phyloP scores from a whole-genome alignment of 2,888 invertebrate genomes.

The Adelognathus sp. region DNA sequence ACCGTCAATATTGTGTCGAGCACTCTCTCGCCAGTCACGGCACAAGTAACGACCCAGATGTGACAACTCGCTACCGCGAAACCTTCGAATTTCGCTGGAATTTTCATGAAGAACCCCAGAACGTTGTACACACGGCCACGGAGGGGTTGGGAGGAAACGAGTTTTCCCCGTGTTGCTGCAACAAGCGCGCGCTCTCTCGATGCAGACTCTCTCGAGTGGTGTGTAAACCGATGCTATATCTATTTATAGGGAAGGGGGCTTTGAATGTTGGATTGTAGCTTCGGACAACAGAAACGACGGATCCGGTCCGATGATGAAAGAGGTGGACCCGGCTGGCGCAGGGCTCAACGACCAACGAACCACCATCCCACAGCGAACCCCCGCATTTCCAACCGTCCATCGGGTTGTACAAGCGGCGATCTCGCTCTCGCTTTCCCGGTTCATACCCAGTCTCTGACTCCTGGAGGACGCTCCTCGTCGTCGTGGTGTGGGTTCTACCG shows the following conservation, averaged over 20 bases:
- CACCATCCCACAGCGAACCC: slow-evolving; percentile 51
- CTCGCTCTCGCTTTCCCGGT: slow-evolving; percentile 62
- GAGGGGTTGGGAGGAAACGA: slow-evolving; percentile 39
- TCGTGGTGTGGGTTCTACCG: slow-evolving; percentile 59
- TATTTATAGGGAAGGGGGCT: slow-evolving; percentile 24
- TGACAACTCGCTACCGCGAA: slow-evolving; percentile 16
- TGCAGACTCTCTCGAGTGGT: slow-evolving; percentile 21
- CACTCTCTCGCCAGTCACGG: background rate
- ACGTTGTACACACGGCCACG: slow-evolving; percentile 1
- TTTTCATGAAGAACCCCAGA: too few species aligned
- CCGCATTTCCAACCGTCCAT: slow-evolving; percentile 11
- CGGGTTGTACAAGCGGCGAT: slow-evolving; percentile 35
- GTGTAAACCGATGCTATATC: slow-evolving; percentile 22
- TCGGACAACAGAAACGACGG: slow-evolving; percentile 53
- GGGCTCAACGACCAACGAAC: slow-evolving; percentile 28
- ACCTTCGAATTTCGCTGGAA: slow-evolving; percentile 33
- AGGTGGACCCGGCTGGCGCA: slow-evolving; percentile 53
- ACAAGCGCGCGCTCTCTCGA: background rate
- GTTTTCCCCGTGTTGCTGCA: slow-evolving; percentile 26
- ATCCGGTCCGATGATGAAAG: slow-evolving; percentile 65
- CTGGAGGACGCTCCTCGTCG: too few species aligned
- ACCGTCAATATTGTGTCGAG: background rate
- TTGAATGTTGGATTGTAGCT: slow-evolving; percentile 38
- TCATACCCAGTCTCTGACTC: slow-evolving; percentile 58
- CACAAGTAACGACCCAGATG: slow-evolving; percentile 17